Percentiles rank a stretch among this genome's conserved stretches.
These are phyloP conservation scores for Raja brachyura DNA, from an alignment of 2,113 vertebrate species.

Conservation along the genomic window DNA sequence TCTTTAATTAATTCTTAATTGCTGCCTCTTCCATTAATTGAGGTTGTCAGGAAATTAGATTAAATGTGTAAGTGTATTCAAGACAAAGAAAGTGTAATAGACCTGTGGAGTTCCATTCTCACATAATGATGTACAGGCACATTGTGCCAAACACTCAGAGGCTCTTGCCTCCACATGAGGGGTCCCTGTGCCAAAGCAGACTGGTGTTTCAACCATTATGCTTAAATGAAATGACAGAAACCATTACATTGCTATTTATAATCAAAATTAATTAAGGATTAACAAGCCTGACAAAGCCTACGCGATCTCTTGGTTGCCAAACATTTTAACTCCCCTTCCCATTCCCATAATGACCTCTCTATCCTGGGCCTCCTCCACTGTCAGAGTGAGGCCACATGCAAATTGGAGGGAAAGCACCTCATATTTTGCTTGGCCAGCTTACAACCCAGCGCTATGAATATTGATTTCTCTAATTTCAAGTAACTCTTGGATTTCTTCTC, in stretches of 20 bases:
- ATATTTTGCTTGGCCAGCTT: no score
- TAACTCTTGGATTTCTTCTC: no score
- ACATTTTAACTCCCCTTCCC: no score
- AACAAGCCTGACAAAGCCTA: neutral
- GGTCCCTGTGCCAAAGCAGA: slow-evolving; percentile 33
- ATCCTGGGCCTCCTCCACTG: no score
- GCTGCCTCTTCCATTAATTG: slow-evolving; percentile 38
- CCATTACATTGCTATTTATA: slow-evolving; percentile 32
- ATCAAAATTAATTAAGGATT: slow-evolving; percentile 37
- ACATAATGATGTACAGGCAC: slow-evolving; percentile 39
- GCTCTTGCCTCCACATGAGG: slow-evolving; percentile 35
- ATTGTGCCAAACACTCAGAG: slow-evolving; percentile 38
- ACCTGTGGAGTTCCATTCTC: slow-evolving; percentile 37
- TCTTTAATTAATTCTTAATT: slow-evolving; percentile 39
- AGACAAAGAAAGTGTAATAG: slow-evolving; percentile 38
- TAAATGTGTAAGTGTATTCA: slow-evolving; percentile 38
- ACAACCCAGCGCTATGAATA: no score
- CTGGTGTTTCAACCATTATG: slow-evolving; percentile 20
- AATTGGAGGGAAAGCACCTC: no score
- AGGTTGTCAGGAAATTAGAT: slow-evolving; percentile 38
- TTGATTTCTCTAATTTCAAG: no score
- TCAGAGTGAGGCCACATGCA: no score
- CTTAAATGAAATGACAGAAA: slow-evolving; percentile 29
- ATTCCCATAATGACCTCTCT: no score
- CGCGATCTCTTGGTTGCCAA: no score